Percentiles rank a stretch among this genome's conserved stretches.
These are phyloP conservation scores for Glossophaga mutica DNA, from an alignment of 2,797 vertebrate species.

Conservation along the genomic window DNA sequence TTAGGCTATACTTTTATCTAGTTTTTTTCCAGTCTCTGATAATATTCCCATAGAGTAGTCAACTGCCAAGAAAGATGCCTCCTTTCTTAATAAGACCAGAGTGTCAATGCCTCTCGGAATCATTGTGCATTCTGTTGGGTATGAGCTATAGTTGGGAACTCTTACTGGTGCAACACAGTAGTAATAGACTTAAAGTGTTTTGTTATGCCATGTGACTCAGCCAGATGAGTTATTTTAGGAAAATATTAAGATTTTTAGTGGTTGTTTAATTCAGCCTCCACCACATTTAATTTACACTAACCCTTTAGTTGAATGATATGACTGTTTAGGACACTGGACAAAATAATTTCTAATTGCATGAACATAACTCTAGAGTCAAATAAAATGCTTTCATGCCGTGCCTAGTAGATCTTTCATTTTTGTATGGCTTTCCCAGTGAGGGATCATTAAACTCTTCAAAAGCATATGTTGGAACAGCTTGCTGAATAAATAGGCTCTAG, in stretches of 20 bases:
- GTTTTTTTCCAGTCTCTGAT: slow-evolving; percentile 12
- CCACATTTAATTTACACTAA: slow-evolving; percentile 15
- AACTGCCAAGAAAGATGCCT: background rate
- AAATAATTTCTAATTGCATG: background rate
- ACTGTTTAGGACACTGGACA: background rate
- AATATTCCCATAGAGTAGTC: background rate
- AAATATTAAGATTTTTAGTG: slow-evolving; percentile 17
- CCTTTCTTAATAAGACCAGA: background rate
- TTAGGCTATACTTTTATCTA: background rate
- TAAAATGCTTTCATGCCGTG: background rate
- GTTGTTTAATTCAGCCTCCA: background rate
- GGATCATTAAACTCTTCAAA: slow-evolving; percentile 22
- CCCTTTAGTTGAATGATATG: background rate
- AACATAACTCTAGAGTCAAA: background rate
- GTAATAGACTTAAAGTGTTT: background rate
- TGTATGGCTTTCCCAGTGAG: background rate
- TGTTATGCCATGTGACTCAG: slow-evolving; percentile 2
- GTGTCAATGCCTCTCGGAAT: background rate
- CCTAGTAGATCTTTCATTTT: background rate
- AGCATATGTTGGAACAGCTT: slow-evolving; percentile 23
- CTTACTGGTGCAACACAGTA: background rate
- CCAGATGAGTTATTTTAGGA: slow-evolving; percentile 18
- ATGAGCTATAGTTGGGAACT: background rate
- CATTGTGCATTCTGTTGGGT: background rate
- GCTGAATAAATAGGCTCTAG: slow-evolving; percentile 5